Evolutionary conservation across 2,113 vertebrate species (phyloP).

Genomic region (Aldabrachelys gigantea): DNA sequence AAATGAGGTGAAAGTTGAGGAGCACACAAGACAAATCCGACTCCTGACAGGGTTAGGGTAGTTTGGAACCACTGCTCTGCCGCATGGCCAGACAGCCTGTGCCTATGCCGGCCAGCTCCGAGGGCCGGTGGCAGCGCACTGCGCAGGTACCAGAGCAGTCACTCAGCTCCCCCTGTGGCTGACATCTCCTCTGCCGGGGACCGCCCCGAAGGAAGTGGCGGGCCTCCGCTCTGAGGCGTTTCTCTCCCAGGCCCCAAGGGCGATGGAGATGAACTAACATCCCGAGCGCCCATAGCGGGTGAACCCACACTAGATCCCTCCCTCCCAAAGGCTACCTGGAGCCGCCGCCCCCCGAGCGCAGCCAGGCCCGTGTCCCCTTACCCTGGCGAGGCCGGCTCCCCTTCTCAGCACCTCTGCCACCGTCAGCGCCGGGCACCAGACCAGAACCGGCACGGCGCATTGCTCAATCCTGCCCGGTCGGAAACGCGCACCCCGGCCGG

Average conservation of each 20-base stretch:
- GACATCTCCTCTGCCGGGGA: neutral
- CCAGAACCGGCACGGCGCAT: neutral
- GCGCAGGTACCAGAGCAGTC: neutral
- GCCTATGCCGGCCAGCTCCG: neutral
- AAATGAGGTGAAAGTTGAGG: too few relatives aligned
- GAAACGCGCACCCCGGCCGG: neutral
- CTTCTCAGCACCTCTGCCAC: neutral
- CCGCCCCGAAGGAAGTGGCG: too few relatives aligned
- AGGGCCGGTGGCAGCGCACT: too few relatives aligned
- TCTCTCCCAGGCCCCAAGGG: neutral
- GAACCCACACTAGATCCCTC: accelerated
- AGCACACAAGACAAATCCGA: too few relatives aligned
- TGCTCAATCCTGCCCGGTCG: neutral
- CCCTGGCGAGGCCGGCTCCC: accelerated
- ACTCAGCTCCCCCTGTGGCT: too few relatives aligned
- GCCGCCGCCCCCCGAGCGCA: neutral
- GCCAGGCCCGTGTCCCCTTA: accelerated
- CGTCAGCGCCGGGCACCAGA: slow-evolving; percentile 32
- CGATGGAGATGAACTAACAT: accelerated
- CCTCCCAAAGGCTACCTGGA: neutral
- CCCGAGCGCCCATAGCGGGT: accelerated
- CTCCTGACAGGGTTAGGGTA: too few relatives aligned
- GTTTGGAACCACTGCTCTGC: too few relatives aligned
- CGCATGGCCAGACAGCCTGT: neutral
- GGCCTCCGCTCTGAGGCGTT: neutral